Evolutionary conservation across 2,797 vertebrate species (phyloP), one percentile per base, ranked within the genome.

Genomic region (Halcyon smyrnensis): DNA sequence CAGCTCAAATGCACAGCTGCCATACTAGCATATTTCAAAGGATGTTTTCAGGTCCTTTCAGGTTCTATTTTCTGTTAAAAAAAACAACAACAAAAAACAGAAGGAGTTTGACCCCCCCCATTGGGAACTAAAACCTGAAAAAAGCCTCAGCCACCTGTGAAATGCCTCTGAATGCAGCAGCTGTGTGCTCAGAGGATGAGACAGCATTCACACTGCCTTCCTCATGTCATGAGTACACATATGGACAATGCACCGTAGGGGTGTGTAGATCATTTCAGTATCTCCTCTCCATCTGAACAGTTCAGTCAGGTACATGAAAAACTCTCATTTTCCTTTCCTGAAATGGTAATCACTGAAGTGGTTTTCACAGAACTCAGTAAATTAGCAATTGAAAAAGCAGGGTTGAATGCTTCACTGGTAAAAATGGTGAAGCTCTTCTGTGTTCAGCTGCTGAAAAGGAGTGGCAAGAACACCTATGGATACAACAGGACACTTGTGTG

Each of bases 101-200:
- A 93, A 97, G 59, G 75, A 92, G 60, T 92, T 93, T 93, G 88
- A 96, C n/a, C 82, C 95, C n/a, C 24, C 34, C 45, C 71, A 79
- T 39, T 28, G 91, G 88, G 95, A 97, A 84, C 57, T 79, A 69
- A 97, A 96, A 92, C 73, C 43, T 30, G 84, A 92, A 89, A 97
- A 91, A 92, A 91, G 53, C 41, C 63, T 92, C 71, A 82, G 67
- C 34, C 89, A 93, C 83, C 67, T 97, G 84, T 93, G 79, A 97
- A 96, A 82, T 90, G 81, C 71, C 56, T 83, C 76, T 85, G 84
- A 97, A 91, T 93, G 6, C 73, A 87, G 90, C 92, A 94, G 90
- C 94, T 94, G 87, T 82, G 64, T 80, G 62, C 77, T 94, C 64
- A 94, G 69, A 94, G 73, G 45, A 88, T 77, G 65, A 77, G 36